A percentile compares a stretch with the other conserved stretches of the same genome.
Evolutionary conservation across 2,797 vertebrate genomes (phyloP).

Genomic region (Triplophysa bombifrons): DNA sequence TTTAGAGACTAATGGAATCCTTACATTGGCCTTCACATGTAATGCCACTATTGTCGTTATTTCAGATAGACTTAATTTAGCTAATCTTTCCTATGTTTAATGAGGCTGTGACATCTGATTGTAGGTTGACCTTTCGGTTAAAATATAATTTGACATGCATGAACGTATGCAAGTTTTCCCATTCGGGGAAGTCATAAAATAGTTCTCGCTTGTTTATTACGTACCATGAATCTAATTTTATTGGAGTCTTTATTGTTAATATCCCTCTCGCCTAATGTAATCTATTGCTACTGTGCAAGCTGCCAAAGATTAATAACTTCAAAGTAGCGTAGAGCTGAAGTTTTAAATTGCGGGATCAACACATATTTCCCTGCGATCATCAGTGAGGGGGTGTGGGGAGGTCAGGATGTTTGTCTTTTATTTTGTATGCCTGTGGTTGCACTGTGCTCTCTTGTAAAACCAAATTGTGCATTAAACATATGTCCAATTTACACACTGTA

Average conservation of each 20-base stretch:
- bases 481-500: slow-evolving; percentile 5
- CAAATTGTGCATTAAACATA: slow-evolving; percentile 30
- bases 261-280: slow-evolving; percentile 63
- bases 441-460: slow-evolving; percentile 10
- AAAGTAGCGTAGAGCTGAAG: not conserved
- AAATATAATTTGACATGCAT: slow-evolving; percentile 56
- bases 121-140: slow-evolving; percentile 34
- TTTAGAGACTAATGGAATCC: slow-evolving; percentile 31
- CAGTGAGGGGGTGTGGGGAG: not conserved
- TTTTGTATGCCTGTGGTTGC: not conserved
- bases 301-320: slow-evolving; percentile 32
- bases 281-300: slow-evolving; percentile 53
- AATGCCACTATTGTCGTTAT: slow-evolving; percentile 24
- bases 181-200: slow-evolving; percentile 62
- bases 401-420: slow-evolving; percentile 15
- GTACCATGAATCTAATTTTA: slow-evolving; percentile 66
- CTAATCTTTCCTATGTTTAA: slow-evolving; percentile 35
- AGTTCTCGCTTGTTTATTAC: slow-evolving; percentile 58
- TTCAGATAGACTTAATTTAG: slow-evolving; percentile 40
- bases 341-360: slow-evolving; percentile 15
- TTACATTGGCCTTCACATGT: slow-evolving; percentile 28
- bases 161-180: slow-evolving; percentile 58
- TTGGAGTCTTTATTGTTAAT: slow-evolving; percentile 59
- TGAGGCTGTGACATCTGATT: slow-evolving; percentile 40
- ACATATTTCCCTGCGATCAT: not conserved